Percentiles rank a stretch among this genome's conserved stretches.
Conservation (phyloP, 2,888 invertebrate species). For the Clitarchus hookeri region DNA sequence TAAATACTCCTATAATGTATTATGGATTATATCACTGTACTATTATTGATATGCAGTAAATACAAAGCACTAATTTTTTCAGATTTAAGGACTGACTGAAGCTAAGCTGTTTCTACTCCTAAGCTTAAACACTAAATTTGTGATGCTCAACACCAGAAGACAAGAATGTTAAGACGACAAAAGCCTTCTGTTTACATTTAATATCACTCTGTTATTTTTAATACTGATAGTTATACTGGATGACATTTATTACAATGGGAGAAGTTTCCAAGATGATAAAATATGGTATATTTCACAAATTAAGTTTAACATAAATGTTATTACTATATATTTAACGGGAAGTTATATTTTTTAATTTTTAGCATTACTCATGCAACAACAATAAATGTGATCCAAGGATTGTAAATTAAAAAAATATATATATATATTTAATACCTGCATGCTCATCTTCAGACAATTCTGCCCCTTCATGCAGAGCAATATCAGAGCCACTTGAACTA, state of each 20-base stretch:
- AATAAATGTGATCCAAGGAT: background rate
- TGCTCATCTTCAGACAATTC: constrained; percentile 65
- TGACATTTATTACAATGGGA: background rate
- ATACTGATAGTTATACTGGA: background rate
- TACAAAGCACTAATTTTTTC: background rate
- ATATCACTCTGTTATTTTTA: background rate
- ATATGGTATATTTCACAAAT: too few relatives aligned
- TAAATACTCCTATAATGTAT: too few relatives aligned
- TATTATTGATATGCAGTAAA: background rate
- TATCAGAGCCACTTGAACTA: constrained; percentile 67
- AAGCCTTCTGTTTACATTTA: background rate
- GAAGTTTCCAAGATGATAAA: background rate
- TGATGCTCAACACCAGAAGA: background rate
- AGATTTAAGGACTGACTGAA: background rate
- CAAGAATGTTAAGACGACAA: background rate
- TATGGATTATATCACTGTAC: too few relatives aligned
- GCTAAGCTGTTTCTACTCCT: background rate
- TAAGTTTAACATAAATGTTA: too few relatives aligned
- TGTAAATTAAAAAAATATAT: background rate
- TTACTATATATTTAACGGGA: too few relatives aligned
- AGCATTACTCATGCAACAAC: background rate
- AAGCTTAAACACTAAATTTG: background rate
- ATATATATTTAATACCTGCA: constrained; percentile 59
- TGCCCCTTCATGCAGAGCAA: constrained; percentile 67
- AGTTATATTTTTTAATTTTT: constrained; percentile 27